A percentile compares a stretch with the other conserved stretches of the same genome.
Conservation (phyloP, 2,888 invertebrate species). For the Entomobrya proxima region DNA sequence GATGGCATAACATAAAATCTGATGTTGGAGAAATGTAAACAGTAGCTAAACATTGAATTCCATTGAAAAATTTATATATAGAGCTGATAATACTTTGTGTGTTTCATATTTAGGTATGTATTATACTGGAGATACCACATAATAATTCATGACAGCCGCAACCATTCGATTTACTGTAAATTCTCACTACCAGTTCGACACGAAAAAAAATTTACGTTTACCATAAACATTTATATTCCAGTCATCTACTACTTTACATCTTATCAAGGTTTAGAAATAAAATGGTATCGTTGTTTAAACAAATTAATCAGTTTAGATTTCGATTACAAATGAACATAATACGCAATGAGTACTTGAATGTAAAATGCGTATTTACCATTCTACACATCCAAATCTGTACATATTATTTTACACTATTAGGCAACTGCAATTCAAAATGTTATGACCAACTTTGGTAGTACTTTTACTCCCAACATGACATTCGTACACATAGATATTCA, state of each 20-base stretch:
- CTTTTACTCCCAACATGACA: too few species aligned
- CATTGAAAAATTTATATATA: background rate
- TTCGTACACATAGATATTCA: too few species aligned
- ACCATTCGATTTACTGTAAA: background rate
- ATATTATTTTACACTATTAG: too few species aligned
- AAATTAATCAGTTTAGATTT: conserved; percentile 48
- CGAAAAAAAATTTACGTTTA: background rate
- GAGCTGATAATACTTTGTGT: background rate
- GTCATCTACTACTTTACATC: background rate
- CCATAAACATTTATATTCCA: background rate
- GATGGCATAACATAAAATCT: background rate
- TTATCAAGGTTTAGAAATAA: conserved; percentile 30
- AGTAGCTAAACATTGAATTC: background rate
- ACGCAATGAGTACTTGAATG: background rate
- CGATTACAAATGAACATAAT: background rate
- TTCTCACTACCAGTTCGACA: background rate
- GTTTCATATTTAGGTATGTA: background rate
- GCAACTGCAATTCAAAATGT: too few species aligned
- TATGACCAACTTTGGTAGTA: too few species aligned
- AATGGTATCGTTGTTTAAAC: conserved; percentile 53
- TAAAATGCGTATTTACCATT: background rate
- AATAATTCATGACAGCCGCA: conserved; percentile 4
- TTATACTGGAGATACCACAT: conserved; percentile 49
- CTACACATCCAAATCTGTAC: background rate
- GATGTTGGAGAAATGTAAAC: conserved; percentile 29